Conservation (phyloP, 2,113 vertebrate species). For the Phocoena sinus region DNA sequence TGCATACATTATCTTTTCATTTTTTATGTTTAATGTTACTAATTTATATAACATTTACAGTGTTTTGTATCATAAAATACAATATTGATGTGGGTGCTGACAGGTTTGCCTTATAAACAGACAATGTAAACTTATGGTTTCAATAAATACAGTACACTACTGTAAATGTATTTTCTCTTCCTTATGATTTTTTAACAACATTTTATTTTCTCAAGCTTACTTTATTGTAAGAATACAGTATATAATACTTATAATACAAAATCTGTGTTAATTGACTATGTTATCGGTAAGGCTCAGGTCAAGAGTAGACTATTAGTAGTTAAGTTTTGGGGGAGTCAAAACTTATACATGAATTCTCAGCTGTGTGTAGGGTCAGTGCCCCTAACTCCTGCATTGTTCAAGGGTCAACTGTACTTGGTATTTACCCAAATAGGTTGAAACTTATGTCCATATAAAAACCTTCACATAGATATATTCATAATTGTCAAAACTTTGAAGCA, state of each 20-base stretch:
- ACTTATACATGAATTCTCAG: background rate
- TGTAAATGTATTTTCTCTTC: background rate
- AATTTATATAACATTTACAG: background rate
- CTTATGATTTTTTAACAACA: background rate
- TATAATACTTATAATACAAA: background rate
- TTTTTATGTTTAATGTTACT: background rate
- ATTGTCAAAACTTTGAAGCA: background rate
- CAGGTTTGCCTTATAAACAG: background rate
- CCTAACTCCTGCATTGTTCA: background rate
- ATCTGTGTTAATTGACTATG: background rate
- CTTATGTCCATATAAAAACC: background rate
- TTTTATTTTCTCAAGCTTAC: background rate
- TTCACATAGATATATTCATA: background rate
- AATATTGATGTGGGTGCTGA: background rate
- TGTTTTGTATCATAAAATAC: background rate
- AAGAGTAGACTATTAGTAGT: background rate
- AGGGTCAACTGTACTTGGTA: background rate
- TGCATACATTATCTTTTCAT: background rate
- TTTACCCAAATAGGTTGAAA: background rate
- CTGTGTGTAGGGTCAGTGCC: background rate
- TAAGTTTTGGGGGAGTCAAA: background rate
- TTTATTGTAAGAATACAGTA: background rate
- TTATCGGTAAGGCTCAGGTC: background rate
- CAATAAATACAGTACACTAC: background rate
- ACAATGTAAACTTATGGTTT: background rate